Base-by-base conservation (phyloP, 2,888 invertebrate genomes). In the Dione vanillae region DNA sequence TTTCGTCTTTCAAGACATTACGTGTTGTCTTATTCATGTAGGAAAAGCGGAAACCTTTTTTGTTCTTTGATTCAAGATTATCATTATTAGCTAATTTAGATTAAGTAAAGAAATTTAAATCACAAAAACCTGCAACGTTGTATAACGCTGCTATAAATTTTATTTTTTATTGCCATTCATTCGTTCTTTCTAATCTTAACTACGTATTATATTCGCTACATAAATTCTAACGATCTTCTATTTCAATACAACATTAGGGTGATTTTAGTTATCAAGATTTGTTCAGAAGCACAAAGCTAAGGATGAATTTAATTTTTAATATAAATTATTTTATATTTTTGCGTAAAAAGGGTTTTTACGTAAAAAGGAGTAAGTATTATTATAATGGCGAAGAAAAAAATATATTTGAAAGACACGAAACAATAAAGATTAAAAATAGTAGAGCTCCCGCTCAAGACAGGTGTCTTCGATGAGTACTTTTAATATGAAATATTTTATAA, bases 201-300 rank as follows among this genome's bases (percentile, higher is more conserved):
- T n/a, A 12, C n/a, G 14, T 45, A 43, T 59, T 43, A 61, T 45
- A 20, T n/a, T n/a, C 27, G 59, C 59, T 14, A 27, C 59, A 43
- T n/a, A 43, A 20, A 61, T 61, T 61, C 43, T 61, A 45, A 61
- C 27, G 27, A 61, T 27, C 9, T 20, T 10, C n/a, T 43, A 61
- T 61, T 54, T 61, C 43, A 27, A 43, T 59, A 41, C 19, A 20
- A 59, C 43, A 59, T 59, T 43, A 59, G 43, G 14, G n/a, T 20
- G n/a, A 43, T 43, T 20, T 43, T 37, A 37, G 10, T 16, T 37
- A 54, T 54, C 54, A 37, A 54, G 54, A 54, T 54, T n/a, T 54
- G 37, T 54, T n/a, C 3, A 27, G 9, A 35, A 35, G 27, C 27
- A 35, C n/a, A 27, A 54, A 54, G 37, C 16, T 16, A 37, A 54